A percentile compares a stretch with the other conserved stretches of the same genome.
Evolutionary conservation across 2,888 invertebrate species (phyloP).

Genomic region (Dryobotodes eremita): DNA sequence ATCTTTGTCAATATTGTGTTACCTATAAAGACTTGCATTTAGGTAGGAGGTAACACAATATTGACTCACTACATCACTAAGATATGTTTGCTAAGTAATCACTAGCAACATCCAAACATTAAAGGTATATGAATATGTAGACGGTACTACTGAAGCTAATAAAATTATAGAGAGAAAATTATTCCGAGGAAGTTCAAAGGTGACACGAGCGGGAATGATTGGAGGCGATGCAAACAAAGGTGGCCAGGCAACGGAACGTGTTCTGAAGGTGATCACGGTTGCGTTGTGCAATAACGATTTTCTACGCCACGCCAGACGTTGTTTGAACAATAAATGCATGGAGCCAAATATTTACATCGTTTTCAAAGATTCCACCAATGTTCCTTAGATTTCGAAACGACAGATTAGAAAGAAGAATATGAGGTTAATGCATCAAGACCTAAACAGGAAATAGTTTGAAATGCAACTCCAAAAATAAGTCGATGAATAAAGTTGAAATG

Average conservation of each 20-base stretch:
- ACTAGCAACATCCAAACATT: slow-evolving; percentile 48
- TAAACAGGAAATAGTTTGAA: slow-evolving; percentile 37
- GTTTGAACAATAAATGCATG: slow-evolving; percentile 73
- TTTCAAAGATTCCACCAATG: slow-evolving; percentile 54
- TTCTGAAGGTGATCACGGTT: slow-evolving; percentile 75
- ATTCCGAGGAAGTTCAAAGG: slow-evolving; percentile 73
- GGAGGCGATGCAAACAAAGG: slow-evolving; percentile 76
- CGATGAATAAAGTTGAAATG: neutral
- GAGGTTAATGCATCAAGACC: slow-evolving; percentile 24
- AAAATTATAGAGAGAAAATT: slow-evolving; percentile 49
- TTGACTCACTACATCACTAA: slow-evolving; percentile 47
- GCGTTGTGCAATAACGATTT: slow-evolving; percentile 83
- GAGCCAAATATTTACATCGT: slow-evolving; percentile 67
- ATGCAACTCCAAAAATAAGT: slow-evolving; percentile 9
- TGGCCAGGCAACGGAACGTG: slow-evolving; percentile 72
- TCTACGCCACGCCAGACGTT: slow-evolving; percentile 74
- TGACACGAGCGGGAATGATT: slow-evolving; percentile 74
- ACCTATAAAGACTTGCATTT: too few relatives aligned
- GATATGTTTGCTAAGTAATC: slow-evolving; percentile 50
- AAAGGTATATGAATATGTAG: slow-evolving; percentile 18
- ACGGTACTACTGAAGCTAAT: slow-evolving; percentile 27
- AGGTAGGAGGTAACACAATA: slow-evolving; percentile 53
- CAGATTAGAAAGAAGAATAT: slow-evolving; percentile 10
- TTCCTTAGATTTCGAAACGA: slow-evolving; percentile 25
- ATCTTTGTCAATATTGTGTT: too few relatives aligned